A percentile compares a stretch with the other conserved stretches of the same genome.
Evolutionary conservation across 92 coral and sea anemone species (phyloP).

Genomic region (Paragorgia papillata): DNA sequence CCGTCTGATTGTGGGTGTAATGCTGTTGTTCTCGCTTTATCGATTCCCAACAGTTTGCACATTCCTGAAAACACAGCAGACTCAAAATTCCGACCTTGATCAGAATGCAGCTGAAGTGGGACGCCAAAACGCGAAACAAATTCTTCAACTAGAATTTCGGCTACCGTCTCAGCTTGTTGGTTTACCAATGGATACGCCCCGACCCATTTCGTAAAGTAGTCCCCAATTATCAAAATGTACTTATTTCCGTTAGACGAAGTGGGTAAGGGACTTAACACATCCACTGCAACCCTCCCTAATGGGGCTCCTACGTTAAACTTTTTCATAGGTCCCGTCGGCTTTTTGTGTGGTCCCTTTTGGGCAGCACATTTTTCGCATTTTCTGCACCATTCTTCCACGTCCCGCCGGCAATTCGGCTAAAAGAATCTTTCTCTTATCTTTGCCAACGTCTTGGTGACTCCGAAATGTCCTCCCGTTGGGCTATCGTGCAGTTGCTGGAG

Average conservation of each 20-base stretch:
- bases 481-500: constrained; percentile 35
- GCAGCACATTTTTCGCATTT: constrained; percentile 52
- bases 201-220: constrained; percentile 55
- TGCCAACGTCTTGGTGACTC: constrained; percentile 42
- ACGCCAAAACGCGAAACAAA: no score
- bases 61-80: no score
- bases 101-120: no score
- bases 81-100: no score
- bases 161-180: no score
- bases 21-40: no score
- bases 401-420: constrained; percentile 42
- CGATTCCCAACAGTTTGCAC: no score
- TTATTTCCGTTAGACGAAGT: constrained; percentile 39
- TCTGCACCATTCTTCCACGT: constrained; percentile 49
- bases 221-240: constrained; percentile 49
- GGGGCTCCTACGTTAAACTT: constrained; percentile 44
- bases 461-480: constrained; percentile 43
- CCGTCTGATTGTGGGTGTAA: no score
- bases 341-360: constrained; percentile 42
- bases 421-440: constrained; percentile 43
- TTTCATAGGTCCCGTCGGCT: constrained; percentile 35
- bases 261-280: constrained; percentile 49
- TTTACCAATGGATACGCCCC: constrained; percentile 37
- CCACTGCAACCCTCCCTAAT: constrained; percentile 38
- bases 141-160: no score